Base-by-base conservation (phyloP, 2,797 vertebrate species). In the Margarornis squamiger region DNA sequence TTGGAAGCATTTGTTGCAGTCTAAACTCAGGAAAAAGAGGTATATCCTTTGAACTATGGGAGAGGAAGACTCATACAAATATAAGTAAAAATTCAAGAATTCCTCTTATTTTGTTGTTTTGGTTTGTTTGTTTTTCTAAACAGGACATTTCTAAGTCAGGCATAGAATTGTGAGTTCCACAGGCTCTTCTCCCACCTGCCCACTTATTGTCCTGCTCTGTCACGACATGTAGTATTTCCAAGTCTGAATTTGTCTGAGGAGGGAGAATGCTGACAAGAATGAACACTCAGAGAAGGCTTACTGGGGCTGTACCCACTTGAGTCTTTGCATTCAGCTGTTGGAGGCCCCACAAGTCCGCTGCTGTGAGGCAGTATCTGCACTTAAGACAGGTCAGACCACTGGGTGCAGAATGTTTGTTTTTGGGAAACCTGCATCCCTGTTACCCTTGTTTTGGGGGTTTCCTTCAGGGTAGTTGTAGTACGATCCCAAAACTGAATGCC, bases 401-500 rank as follows among this genome's bases (percentile, higher is more conserved):
- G 38, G 30, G 20, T 13, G 4, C 34, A 5, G 10, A 70, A 36
- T 1, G 3, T 15, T 62, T 67, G 52, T 22, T 71, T 34, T 30
- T 79, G 58, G 39, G 23, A 86, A 75, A 26, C 34, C 14, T 75
- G 15, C 12, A 26, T 67, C 23, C 4, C 0, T 7, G 7, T 17
- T 66, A 0, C 27, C 26, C n/a, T 41, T 54, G 17, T 26, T 75
- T 66, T 43, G 12, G 43, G 51, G 10, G 3, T 24, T 86, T 75
- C 38, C 48, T 86, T 58, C 45, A 14, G 67, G 30, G 26, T 58
- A 7, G 9, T 3, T 85, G 17, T 39, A 36, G 26, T 49, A 9
- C 0, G 0, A 9, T 49, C 18, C 18, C 30, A 41, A 12, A 1
- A 2, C 38, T n/a, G 61, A 74, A 30, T 23, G n/a, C 34, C 9